A percentile compares a stretch with the other conserved stretches of the same genome.
Evolutionary conservation across 2,113 vertebrate species (phyloP).

Genomic region (Caracal caracal): DNA sequence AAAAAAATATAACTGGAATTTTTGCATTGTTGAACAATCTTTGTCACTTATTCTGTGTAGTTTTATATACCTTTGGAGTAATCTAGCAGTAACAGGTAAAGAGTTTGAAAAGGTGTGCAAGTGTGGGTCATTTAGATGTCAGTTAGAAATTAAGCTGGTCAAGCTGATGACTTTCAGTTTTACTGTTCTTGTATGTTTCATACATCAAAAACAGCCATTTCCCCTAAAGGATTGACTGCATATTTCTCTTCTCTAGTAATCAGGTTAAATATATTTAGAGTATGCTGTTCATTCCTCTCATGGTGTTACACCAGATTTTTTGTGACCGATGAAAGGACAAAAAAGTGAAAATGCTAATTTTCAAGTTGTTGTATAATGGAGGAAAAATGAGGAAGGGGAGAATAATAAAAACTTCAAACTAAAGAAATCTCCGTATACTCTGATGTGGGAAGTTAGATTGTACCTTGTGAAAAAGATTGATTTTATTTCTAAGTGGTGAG

Average conservation of each 20-base stretch:
- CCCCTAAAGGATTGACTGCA: background rate
- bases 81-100: background rate
- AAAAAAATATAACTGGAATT: background rate
- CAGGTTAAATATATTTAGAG: background rate
- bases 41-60: background rate
- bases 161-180: background rate
- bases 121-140: background rate
- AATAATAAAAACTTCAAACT: background rate
- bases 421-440: background rate
- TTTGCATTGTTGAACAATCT: background rate
- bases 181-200: background rate
- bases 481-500: background rate
- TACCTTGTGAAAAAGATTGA: background rate
- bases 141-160: background rate
- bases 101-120: background rate
- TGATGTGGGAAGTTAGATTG: background rate
- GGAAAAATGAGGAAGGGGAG: fast-evolving
- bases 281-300: background rate
- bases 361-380: background rate
- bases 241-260: background rate
- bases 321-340: background rate
- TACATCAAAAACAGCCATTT: background rate
- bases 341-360: background rate
- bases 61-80: background rate
- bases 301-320: background rate